Percentiles rank a stretch among this genome's conserved stretches.
phyloP scores from a whole-genome alignment of 2,113 vertebrate species.

The Heterotis niloticus region DNA sequence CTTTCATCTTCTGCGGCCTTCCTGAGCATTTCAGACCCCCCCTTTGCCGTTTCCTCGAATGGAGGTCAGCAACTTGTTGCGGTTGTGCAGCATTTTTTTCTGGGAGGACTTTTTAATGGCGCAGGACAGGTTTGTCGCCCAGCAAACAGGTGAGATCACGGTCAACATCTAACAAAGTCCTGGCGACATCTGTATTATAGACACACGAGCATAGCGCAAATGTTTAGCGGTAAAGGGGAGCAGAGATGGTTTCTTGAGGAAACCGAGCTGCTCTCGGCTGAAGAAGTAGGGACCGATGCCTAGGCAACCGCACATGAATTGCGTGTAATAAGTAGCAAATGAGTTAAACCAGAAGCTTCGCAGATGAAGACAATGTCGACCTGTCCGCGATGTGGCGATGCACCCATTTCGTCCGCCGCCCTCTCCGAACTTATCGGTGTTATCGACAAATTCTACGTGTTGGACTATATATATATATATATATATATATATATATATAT shows the following conservation, averaged over 20 bases:
- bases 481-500: background rate
- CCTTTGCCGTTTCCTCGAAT: too few species aligned
- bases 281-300: background rate
- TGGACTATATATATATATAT: background rate
- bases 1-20: too few species aligned
- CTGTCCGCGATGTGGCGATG: background rate
- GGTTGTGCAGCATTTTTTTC: too few species aligned
- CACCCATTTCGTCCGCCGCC: background rate
- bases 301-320: conserved; percentile 8
- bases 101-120: too few species aligned
- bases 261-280: background rate
- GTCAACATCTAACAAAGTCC: background rate
- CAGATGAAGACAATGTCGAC: background rate
- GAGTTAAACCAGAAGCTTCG: background rate
- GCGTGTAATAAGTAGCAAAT: background rate
- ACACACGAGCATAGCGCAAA: background rate
- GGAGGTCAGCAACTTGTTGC: too few species aligned
- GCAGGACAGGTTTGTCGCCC: too few species aligned
- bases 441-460: background rate
- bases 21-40: too few species aligned
- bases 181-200: background rate
- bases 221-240: background rate
- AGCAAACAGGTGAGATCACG: too few species aligned
- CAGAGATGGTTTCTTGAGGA: background rate
- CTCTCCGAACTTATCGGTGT: background rate